Evolutionary conservation across 2,113 vertebrate genomes (phyloP), one percentile per base, ranked within the genome.

Genomic region (Polyodon spathula): DNA sequence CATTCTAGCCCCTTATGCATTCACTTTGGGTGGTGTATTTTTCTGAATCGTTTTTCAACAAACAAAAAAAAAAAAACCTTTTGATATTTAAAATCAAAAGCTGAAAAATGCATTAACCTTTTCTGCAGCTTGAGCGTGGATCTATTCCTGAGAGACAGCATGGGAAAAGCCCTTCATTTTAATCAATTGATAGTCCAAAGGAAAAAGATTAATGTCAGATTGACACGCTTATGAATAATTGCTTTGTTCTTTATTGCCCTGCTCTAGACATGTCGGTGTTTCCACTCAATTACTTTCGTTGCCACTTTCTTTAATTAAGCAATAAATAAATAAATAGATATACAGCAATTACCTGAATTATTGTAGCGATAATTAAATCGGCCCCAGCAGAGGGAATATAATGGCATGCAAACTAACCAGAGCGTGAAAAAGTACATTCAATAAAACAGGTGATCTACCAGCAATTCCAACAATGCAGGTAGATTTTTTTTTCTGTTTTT

Each of bases 291-390:
- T 67, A 68, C 68, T 66, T 50, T 14, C 63, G 4, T 52, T 66
- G 41, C 58, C 37, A 61, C 56, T 66, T 52, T 54, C 54, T 68
- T 83, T 80, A 70, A 78, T 85, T 77, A 78, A 78, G 57, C 46
- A 62, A 41, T 80, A 70, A 78, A 84, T 77, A 78, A 78, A 56
- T 44, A 62, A 41, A 59, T 40, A 27, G 4, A 42, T 16, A 64
- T 60, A 42, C 54, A 66, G 62, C 56, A 70, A 73, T 78, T 80
- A 78, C 79, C 75, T 78, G 72, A 4, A 43, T 82, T 73, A 76
- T 69, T 68, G 68, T 61, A 37, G 65, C 76, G 70, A 56, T 76
- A 78, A 81, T 79, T 80, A 66, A 80, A 68, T 80, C 71, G 77
- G 61, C 61, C 67, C 68, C 68, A 15, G 62, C 62, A 40, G 57